Conservation (phyloP, 2,113 vertebrate species). For the Cynopterus brachyotis region DNA sequence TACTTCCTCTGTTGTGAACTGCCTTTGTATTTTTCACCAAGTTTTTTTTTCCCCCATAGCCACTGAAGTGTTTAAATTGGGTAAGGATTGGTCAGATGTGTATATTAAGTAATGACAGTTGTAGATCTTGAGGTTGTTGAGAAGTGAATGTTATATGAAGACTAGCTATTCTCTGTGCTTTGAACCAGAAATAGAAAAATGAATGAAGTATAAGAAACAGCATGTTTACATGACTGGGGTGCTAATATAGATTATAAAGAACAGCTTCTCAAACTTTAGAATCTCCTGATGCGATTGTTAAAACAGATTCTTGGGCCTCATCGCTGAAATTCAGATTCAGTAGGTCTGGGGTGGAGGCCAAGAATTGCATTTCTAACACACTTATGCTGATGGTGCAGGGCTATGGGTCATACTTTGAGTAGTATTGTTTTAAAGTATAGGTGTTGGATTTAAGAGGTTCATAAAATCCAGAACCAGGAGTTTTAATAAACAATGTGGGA, state of each 20-base stretch:
- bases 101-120: not conserved
- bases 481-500: not conserved
- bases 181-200: slow-evolving; percentile 5
- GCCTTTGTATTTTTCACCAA: not conserved
- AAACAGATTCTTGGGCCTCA: not conserved
- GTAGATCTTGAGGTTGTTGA: not conserved
- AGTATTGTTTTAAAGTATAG: not conserved
- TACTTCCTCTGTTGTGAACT: not conserved
- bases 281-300: not conserved
- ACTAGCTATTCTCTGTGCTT: not conserved
- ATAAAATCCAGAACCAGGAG: not conserved
- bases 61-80: not conserved
- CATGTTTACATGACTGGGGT: not conserved
- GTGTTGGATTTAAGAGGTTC: not conserved
- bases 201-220: not conserved
- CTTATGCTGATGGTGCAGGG: not conserved
- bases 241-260: not conserved
- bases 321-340: not conserved
- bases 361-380: not conserved
- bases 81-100: not conserved
- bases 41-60: not conserved
- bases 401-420: not conserved
- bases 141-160: not conserved
- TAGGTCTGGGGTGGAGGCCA: not conserved
- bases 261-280: not conserved